These are phyloP conservation scores for Desoria tigrina DNA, from an alignment of 2,888 invertebrate species.

Conservation along the genomic window DNA sequence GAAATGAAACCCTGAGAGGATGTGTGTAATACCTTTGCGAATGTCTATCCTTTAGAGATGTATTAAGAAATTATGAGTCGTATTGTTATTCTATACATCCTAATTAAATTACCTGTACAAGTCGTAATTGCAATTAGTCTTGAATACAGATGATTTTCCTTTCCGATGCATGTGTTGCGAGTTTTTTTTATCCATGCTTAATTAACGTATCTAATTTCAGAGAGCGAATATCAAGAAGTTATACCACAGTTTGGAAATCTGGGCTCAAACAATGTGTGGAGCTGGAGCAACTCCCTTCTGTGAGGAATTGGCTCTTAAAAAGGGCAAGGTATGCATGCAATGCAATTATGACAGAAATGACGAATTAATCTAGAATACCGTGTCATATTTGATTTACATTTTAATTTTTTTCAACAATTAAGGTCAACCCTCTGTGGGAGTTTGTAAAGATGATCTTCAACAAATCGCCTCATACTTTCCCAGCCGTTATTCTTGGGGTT, in stretches of 20 bases:
- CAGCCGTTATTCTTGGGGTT: constrained; percentile 67
- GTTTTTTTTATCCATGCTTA: background rate
- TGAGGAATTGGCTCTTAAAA: constrained; percentile 56
- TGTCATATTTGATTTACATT: too few relatives aligned
- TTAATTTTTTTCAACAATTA: too few relatives aligned
- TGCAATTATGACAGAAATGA: background rate
- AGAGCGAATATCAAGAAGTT: constrained; percentile 48
- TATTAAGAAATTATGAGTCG: too few relatives aligned
- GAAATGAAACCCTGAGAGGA: too few relatives aligned
- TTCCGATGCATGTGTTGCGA: background rate
- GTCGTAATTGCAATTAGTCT: too few relatives aligned
- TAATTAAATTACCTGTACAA: too few relatives aligned
- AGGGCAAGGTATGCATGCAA: constrained; percentile 57
- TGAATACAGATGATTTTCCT: too few relatives aligned
- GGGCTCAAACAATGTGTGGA: constrained; percentile 50
- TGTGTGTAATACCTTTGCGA: too few relatives aligned
- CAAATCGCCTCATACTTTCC: constrained; percentile 68
- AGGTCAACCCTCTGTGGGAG: constrained; percentile 60
- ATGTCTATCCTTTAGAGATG: too few relatives aligned
- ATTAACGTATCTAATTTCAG: constrained; percentile 31
- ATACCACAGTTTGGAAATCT: constrained; percentile 52
- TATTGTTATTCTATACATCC: too few relatives aligned
- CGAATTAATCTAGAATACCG: too few relatives aligned
- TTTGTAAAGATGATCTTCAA: constrained; percentile 67
- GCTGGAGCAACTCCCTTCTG: constrained; percentile 50